phyloP scores from a whole-genome alignment of 1,140 invertebrate genomes.

The Drosophila willistoni region DNA sequence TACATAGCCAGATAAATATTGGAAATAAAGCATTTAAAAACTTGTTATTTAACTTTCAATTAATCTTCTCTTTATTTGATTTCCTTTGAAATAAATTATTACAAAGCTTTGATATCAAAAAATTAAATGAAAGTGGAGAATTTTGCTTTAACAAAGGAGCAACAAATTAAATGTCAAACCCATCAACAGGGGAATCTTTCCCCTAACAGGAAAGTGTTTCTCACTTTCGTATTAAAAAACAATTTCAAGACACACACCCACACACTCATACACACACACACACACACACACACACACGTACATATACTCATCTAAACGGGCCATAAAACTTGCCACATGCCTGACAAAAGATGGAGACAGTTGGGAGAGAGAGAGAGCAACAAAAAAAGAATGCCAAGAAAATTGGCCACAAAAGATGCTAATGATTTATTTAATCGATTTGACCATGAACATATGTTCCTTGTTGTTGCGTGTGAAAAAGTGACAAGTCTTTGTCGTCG shows the following conservation, averaged over 20 bases:
- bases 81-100: neutral
- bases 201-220: constrained; percentile 36
- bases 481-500: constrained; percentile 46
- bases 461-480: constrained; percentile 69
- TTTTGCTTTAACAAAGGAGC: constrained; percentile 45
- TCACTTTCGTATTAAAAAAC: constrained; percentile 79
- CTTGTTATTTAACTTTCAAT: too few relatives aligned
- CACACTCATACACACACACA: constrained; percentile 64
- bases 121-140: neutral
- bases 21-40: too few relatives aligned
- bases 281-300: constrained; percentile 54
- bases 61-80: too few relatives aligned
- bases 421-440: constrained; percentile 83
- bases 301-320: constrained; percentile 57
- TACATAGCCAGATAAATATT: too few relatives aligned
- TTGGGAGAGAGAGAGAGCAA: constrained; percentile 8
- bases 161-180: constrained; percentile 78
- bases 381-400: constrained; percentile 54
- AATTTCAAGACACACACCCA: constrained; percentile 50
- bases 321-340: constrained; percentile 62
- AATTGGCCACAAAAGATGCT: constrained; percentile 83
- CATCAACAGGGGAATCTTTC: constrained; percentile 16
- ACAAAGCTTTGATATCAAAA: neutral
- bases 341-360: constrained; percentile 36
- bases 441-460: constrained; percentile 81